Conservation (phyloP, 2,888 invertebrate species). For the Dicyrtomina minuta region DNA sequence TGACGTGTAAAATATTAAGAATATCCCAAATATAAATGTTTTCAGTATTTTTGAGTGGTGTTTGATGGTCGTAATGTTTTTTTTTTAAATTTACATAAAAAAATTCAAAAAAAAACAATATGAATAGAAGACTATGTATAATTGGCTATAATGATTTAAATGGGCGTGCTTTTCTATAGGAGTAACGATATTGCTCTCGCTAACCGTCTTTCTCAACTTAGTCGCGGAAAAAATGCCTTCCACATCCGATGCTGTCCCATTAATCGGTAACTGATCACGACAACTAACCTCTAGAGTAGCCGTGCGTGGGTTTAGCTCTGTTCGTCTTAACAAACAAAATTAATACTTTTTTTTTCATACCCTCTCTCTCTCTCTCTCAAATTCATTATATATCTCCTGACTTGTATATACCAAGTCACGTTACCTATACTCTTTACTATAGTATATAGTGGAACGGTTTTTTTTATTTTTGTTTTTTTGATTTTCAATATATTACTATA, state of each 20-base stretch:
- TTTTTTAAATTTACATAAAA: no score
- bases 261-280: conserved; percentile 83
- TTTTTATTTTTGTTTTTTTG: no score
- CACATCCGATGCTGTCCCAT: conserved; percentile 99
- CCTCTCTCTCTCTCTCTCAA: neutral
- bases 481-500: no score
- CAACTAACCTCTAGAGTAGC: conserved; percentile 2
- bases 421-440: neutral
- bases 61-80: no score
- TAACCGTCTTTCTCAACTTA: conserved; percentile 99
- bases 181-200: conserved; percentile 98
- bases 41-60: no score
- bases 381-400: neutral
- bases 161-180: conserved; percentile 63
- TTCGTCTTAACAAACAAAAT: conserved; percentile 27
- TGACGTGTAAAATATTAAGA: no score
- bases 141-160: neutral
- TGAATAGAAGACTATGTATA: neutral
- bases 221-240: conserved; percentile 99
- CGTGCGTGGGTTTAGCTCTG: conserved; percentile 30
- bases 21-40: no score
- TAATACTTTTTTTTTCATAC: neutral
- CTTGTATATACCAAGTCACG: no score
- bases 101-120: no score
- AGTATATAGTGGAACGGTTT: neutral